A percentile compares a stretch with the other conserved stretches of the same genome.
Evolutionary conservation across 2,113 vertebrate species (phyloP).

Genomic region (Chrysochloris asiatica): DNA sequence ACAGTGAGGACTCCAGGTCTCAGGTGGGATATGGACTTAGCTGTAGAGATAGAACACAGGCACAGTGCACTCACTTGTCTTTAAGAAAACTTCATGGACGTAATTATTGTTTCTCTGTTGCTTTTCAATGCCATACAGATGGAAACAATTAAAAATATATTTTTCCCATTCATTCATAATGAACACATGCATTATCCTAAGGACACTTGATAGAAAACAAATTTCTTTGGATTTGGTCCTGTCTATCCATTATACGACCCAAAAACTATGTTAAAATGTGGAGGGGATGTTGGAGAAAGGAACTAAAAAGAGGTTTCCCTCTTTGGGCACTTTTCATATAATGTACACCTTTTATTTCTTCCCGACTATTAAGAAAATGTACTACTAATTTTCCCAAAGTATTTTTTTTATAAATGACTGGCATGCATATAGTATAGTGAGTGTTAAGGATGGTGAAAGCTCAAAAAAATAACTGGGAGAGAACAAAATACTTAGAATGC

Average conservation of each 20-base stretch:
- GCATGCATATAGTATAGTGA: background rate
- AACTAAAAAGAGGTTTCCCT: background rate
- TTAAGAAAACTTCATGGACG: background rate
- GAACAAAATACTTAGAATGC: too few species aligned
- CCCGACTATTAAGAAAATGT: background rate
- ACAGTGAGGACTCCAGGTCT: background rate
- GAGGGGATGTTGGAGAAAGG: background rate
- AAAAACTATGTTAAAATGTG: slow-evolving; percentile 11
- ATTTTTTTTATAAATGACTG: background rate
- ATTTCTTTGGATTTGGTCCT: slow-evolving; percentile 23
- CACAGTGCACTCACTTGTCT: background rate
- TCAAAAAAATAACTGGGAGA: background rate
- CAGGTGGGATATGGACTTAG: background rate
- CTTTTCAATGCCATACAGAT: background rate
- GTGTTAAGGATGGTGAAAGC: background rate
- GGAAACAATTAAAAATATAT: slow-evolving; percentile 22
- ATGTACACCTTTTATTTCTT: slow-evolving; percentile 44
- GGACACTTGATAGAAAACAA: slow-evolving; percentile 46
- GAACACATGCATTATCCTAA: too few species aligned
- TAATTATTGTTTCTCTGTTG: slow-evolving; percentile 29
- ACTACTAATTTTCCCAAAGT: background rate
- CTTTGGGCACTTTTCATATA: slow-evolving; percentile 5
- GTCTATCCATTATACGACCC: background rate
- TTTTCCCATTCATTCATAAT: slow-evolving; percentile 39
- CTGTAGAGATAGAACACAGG: slow-evolving; percentile 21